Conservation (phyloP, 1,140 invertebrate genomes). For the Penaeus japonicus region DNA sequence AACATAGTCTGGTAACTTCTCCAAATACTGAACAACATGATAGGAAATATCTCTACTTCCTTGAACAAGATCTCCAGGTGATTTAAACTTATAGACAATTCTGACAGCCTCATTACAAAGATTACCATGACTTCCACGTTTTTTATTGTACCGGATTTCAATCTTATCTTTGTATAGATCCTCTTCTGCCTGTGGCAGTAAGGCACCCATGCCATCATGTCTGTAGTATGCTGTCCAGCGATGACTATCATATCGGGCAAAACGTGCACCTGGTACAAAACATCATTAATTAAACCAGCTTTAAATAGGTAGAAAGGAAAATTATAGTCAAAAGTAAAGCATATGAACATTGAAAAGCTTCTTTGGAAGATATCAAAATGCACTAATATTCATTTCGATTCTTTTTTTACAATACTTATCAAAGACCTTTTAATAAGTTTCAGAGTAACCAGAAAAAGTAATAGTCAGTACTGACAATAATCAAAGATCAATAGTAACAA, state of each 20-base stretch:
- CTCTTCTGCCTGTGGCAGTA: neutral
- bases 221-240: conserved; percentile 29
- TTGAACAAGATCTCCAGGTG: neutral
- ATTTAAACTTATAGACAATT: conserved; percentile 20
- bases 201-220: conserved; percentile 15
- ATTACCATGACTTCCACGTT: conserved; percentile 17
- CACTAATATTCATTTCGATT: no score
- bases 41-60: neutral
- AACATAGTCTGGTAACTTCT: conserved; percentile 17
- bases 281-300: neutral
- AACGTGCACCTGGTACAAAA: conserved; percentile 13
- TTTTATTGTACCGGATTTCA: conserved; percentile 37
- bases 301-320: no score
- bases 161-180: conserved; percentile 3
- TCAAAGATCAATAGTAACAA: no score
- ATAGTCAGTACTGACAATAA: no score
- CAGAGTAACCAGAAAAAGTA: no score
- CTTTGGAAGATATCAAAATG: no score
- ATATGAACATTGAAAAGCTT: no score
- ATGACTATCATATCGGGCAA: conserved; percentile 36
- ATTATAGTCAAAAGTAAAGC: no score
- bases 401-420: no score
- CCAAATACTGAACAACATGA: conserved; percentile 30
- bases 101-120: conserved; percentile 15
- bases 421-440: no score